Conservation (phyloP, 2,888 invertebrate species). For the Coleophora flavipennella region DNA sequence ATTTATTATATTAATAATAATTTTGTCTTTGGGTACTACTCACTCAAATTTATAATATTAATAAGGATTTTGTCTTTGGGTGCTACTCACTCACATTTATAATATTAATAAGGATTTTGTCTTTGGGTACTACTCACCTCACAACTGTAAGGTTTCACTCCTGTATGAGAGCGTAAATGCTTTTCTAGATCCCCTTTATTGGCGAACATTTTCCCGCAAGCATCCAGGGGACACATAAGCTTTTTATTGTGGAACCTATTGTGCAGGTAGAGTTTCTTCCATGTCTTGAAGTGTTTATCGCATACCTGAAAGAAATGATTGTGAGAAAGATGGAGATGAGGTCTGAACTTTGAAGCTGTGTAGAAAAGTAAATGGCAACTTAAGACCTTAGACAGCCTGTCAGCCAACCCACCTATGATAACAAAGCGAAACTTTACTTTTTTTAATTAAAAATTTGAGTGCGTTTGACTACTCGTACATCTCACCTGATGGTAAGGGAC, state of each 20-base stretch:
- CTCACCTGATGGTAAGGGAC: too few relatives aligned
- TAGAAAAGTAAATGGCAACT: too few relatives aligned
- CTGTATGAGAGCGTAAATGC: constrained; percentile 52
- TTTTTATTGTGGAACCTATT: constrained; percentile 40
- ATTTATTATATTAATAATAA: neutral
- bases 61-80: neutral
- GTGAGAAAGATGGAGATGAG: too few relatives aligned
- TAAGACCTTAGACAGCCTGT: too few relatives aligned
- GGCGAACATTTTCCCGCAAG: constrained; percentile 47
- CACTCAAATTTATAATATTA: neutral
- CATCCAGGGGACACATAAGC: constrained; percentile 30
- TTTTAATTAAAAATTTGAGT: too few relatives aligned
- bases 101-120: neutral
- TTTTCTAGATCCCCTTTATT: constrained; percentile 50
- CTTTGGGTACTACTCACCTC: constrained; percentile 8
- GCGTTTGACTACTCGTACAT: too few relatives aligned
- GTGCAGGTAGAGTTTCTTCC: constrained; percentile 50
- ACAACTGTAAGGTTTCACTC: constrained; percentile 49
- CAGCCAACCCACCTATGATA: too few relatives aligned
- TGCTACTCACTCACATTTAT: neutral
- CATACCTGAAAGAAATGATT: too few relatives aligned
- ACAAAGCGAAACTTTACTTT: too few relatives aligned
- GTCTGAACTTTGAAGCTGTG: too few relatives aligned
- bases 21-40: neutral
- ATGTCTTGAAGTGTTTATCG: constrained; percentile 31